Conservation (phyloP, 2,797 vertebrate genomes). For the Capromys pilorides region DNA sequence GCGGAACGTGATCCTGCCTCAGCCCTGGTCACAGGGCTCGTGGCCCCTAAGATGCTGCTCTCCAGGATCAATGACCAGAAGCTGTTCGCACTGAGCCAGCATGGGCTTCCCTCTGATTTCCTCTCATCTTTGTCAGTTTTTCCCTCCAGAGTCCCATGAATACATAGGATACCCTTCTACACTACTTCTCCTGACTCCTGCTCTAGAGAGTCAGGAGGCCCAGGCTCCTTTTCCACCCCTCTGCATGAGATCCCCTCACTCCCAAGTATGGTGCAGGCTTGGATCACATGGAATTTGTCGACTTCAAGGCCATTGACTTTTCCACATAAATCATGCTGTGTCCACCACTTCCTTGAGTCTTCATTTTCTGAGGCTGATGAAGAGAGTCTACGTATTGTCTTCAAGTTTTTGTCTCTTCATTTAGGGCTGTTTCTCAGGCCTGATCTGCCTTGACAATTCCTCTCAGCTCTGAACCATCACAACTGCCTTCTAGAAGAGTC, state of each 20-base stretch:
- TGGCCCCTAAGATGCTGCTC: neutral
- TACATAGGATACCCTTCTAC: neutral
- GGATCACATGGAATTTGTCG: neutral
- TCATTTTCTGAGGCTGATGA: neutral
- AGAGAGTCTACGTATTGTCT: neutral
- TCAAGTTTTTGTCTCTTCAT: constrained; percentile 8
- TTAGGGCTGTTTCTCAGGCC: neutral
- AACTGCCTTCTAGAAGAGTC: neutral
- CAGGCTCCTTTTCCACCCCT: neutral
- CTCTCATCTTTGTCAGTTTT: neutral
- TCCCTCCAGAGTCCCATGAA: neutral
- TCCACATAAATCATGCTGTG: neutral
- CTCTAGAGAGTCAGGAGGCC: neutral
- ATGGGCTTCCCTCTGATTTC: neutral
- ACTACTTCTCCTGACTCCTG: neutral
- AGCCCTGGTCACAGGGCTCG: neutral
- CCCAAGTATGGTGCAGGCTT: neutral
- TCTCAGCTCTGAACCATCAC: neutral
- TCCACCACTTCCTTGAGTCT: neutral
- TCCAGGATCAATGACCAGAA: neutral
- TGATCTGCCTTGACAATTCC: neutral
- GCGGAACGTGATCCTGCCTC: neutral
- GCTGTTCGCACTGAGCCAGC: neutral
- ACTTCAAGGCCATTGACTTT: neutral
- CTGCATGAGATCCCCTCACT: neutral